Percentiles rank a stretch among this genome's conserved stretches.
Conservation (phyloP, 2,113 vertebrate genomes). For the Ammodytes dubius region DNA sequence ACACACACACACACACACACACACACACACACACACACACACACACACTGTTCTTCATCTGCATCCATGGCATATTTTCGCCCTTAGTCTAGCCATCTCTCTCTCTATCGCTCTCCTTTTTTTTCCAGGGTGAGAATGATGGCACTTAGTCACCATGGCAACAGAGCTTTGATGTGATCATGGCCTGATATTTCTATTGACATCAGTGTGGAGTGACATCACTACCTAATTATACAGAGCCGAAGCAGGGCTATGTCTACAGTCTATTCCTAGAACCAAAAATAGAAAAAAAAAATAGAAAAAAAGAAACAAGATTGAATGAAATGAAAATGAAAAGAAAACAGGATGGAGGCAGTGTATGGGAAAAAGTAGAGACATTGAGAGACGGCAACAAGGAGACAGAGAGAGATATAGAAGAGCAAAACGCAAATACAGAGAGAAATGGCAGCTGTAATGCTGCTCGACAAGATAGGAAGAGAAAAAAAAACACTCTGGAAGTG, state of each 20-base stretch:
- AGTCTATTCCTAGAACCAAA: constrained; percentile 46
- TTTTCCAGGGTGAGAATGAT: constrained; percentile 79
- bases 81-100: constrained; percentile 49
- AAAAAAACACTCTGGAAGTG: constrained; percentile 55
- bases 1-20: not conserved
- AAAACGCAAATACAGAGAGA: constrained; percentile 57
- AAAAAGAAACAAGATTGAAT: constrained; percentile 1
- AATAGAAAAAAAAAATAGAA: constrained; percentile 1
- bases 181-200: constrained; percentile 82
- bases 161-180: constrained; percentile 84
- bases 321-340: constrained; percentile 18
- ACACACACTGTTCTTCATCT: constrained; percentile 38
- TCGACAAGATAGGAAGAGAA: constrained; percentile 47
- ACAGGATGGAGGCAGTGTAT: not conserved
- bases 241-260: constrained; percentile 59
- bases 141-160: constrained; percentile 86
- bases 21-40: constrained; percentile 13
- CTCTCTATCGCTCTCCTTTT: constrained; percentile 21
- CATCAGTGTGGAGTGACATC: constrained; percentile 82
- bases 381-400: constrained; percentile 33
- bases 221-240: constrained; percentile 77
- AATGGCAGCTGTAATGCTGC: constrained; percentile 46
- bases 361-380: constrained; percentile 16
- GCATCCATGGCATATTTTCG: constrained; percentile 41
- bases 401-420: constrained; percentile 35